Percentiles rank a stretch among this genome's conserved stretches.
Conservation (phyloP, 1,140 invertebrate species). For the Zaprionus nigranus region DNA sequence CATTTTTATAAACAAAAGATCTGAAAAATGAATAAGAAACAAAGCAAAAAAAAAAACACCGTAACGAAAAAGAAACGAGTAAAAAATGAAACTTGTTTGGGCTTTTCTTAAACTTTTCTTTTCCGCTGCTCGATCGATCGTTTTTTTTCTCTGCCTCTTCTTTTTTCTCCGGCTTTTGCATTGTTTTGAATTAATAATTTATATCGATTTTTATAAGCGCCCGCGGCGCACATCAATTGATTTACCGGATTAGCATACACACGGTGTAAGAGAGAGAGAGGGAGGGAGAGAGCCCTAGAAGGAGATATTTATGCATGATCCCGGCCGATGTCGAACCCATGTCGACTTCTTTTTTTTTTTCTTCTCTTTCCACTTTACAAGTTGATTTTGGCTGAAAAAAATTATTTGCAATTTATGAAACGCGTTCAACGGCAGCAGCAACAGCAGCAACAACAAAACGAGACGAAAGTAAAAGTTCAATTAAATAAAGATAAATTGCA, state of each 20-base stretch:
- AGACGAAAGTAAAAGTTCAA: constrained; percentile 80
- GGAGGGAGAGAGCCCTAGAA: not conserved
- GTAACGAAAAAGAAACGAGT: constrained; percentile 10
- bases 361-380: constrained; percentile 42
- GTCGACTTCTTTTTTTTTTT: constrained; percentile 38
- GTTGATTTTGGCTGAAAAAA: constrained; percentile 68
- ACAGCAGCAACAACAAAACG: constrained; percentile 34
- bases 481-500: constrained; percentile 83
- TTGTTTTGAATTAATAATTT: constrained; percentile 82
- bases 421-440: constrained; percentile 52
- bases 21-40: constrained; percentile 4
- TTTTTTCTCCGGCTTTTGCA: constrained; percentile 45
- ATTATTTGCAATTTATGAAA: constrained; percentile 83
- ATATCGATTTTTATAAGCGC: constrained; percentile 79
- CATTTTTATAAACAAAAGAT: constrained; percentile 28
- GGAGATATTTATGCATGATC: constrained; percentile 31
- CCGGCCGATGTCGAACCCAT: constrained; percentile 38
- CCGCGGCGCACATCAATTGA: constrained; percentile 79
- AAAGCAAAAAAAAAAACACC: not conserved
- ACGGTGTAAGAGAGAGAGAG: not conserved
- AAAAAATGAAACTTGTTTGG: constrained; percentile 14
- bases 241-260: constrained; percentile 79
- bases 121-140: constrained; percentile 9
- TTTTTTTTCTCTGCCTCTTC: constrained; percentile 3
- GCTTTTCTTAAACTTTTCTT: constrained; percentile 48